Evolutionary conservation across 1,140 invertebrate species (phyloP).

Genomic region (Pogonus chalceus): DNA sequence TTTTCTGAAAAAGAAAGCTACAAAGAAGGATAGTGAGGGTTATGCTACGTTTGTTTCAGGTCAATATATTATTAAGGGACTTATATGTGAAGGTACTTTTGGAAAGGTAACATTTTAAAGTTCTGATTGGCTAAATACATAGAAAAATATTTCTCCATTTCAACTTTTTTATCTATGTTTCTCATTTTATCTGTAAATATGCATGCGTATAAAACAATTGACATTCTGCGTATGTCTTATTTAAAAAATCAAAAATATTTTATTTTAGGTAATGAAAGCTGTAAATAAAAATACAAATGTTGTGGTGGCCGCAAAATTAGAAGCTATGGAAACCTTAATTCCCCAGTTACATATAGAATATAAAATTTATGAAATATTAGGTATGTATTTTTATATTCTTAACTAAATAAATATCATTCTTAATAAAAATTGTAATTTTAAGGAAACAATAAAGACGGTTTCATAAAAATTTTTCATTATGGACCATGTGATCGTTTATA

Average conservation of each 20-base stretch:
- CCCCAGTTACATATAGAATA: neutral
- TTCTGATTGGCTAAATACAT: too few species aligned
- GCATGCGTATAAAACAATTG: too few species aligned
- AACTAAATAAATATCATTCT: too few species aligned
- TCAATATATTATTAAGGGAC: neutral
- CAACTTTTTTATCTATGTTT: too few species aligned
- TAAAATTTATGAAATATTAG: neutral
- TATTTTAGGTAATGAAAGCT: neutral
- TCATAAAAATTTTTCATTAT: slow-evolving; percentile 62
- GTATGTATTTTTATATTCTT: too few species aligned
- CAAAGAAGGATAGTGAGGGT: neutral
- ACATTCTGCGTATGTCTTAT: too few species aligned
- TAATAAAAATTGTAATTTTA: too few species aligned
- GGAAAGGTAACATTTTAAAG: too few species aligned
- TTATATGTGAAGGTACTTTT: neutral
- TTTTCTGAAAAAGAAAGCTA: neutral
- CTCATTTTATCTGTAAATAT: too few species aligned
- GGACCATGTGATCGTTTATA: slow-evolving; percentile 69
- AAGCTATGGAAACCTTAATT: neutral
- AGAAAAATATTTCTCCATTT: too few species aligned
- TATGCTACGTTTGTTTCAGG: too few species aligned
- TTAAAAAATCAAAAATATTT: too few species aligned
- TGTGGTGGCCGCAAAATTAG: neutral
- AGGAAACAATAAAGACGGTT: neutral
- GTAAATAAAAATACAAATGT: neutral